Percentiles rank a stretch among this genome's conserved stretches.
These are phyloP conservation scores for Cetoscarus ocellatus DNA, from an alignment of 2,797 vertebrate genomes.

Conservation along the genomic window DNA sequence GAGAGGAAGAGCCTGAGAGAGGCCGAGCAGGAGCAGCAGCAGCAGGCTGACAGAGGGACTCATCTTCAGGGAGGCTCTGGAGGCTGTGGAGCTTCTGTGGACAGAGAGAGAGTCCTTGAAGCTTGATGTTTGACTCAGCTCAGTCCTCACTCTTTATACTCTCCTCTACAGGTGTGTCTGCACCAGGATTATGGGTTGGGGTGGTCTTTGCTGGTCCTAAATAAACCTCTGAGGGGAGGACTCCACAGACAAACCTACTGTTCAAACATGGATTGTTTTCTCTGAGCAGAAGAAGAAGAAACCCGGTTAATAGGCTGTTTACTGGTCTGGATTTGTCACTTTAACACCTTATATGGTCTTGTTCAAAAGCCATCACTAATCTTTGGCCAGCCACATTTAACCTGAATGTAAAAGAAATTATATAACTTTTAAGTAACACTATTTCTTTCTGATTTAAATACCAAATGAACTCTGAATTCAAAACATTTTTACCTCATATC, in stretches of 20 bases:
- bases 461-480: no score
- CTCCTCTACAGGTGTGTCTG: constrained; percentile 11
- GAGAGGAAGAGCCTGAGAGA: constrained; percentile 54
- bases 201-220: constrained; percentile 43
- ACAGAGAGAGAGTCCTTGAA: background rate
- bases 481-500: no score
- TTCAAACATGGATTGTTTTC: constrained; percentile 18
- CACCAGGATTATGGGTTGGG: constrained; percentile 9
- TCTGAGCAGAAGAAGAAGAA: background rate
- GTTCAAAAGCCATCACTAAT: no score
- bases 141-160: constrained; percentile 6
- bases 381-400: no score
- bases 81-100: constrained; percentile 4
- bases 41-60: constrained; percentile 56
- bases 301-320: no score
- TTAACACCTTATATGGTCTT: no score
- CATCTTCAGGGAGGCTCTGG: constrained; percentile 51
- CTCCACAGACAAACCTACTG: constrained; percentile 25
- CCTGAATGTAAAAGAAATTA: no score
- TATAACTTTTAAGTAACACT: no score
- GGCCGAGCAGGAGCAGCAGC: constrained; percentile 58
- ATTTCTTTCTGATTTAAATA: no score
- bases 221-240: constrained; percentile 45
- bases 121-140: background rate
- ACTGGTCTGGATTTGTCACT: no score